phyloP scores from a whole-genome alignment of 2,113 vertebrate species.

The Alethe castanea region DNA sequence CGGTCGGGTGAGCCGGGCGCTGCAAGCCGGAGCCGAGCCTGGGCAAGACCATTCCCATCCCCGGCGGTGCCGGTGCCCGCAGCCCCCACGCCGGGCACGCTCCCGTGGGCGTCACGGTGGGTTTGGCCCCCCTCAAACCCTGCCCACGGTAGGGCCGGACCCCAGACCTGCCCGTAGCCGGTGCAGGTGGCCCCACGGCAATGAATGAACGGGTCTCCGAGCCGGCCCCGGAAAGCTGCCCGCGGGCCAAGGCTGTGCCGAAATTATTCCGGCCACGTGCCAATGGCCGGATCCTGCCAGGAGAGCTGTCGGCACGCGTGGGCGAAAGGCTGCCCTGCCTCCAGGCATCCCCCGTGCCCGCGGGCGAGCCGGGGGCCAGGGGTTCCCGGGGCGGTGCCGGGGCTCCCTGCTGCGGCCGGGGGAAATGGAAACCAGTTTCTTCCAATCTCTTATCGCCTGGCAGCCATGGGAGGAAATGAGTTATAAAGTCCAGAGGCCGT shows the following conservation, averaged over 20 bases:
- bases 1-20: neutral
- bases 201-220: conserved; percentile 36
- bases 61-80: neutral
- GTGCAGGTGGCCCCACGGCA: neutral
- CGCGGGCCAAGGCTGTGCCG: conserved; percentile 37
- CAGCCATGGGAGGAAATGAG: conserved; percentile 61
- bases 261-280: conserved; percentile 50
- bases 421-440: conserved; percentile 45
- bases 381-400: neutral
- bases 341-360: neutral
- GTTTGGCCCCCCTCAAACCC: neutral
- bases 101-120: neutral
- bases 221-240: conserved; percentile 41
- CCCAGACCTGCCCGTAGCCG: neutral
- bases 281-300: conserved; percentile 46
- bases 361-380: neutral
- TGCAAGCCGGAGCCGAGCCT: conserved; percentile 33
- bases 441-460: conserved; percentile 41
- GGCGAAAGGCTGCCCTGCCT: conserved; percentile 20
- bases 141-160: neutral
- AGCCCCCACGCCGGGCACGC: neutral
- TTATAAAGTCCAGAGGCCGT: conserved; percentile 63
- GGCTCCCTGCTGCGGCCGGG: neutral
- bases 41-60: conserved; percentile 34
- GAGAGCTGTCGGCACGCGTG: conserved; percentile 9